Evolutionary conservation across 2,888 invertebrate genomes (phyloP), one percentile per base, ranked within the genome.

Genomic region (Eristalis tenax): DNA sequence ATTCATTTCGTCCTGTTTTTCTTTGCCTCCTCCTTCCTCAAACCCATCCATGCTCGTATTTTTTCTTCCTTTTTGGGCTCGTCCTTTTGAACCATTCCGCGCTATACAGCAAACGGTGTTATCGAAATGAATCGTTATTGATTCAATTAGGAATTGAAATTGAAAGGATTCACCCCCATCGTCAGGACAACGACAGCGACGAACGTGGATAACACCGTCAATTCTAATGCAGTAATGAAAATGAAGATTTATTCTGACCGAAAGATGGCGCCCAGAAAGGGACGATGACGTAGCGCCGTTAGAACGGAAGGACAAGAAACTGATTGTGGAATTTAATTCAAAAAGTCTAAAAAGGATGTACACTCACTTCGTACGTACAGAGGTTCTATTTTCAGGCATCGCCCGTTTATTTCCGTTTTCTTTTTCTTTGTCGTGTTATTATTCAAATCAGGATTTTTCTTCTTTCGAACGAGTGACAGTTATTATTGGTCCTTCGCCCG

Each of bases 61-160:
- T 18, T 66, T 68, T 5, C 13, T 26, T 50, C 43, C 38, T 18
- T 43, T 43, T n/a, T 18, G 50, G 50, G 18, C n/a, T 5, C 50
- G 50, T 50, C 50, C 50, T 50, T 50, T 50, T 50, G 50, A 50
- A 50, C 50, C 18, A 18, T 18, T 18, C 50, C 50, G 50, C 50
- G n/a, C 26, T 56, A 43, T 50, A n/a, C 66, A 61, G 38, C 69
- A 77, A 61, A 73, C 73, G 63, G 50, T 50, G 82, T 86, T 78
- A 82, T 86, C 82, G 78, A 83, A 87, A 87, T 83, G 83, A 87
- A 83, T 83, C 83, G 83, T 87, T 83, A 83, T 83, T 76, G 87
- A 87, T 83, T 87, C 79, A 87, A 87, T 87, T 83, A 71, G 71
- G 68, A 79, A 87, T 83, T 65, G 76, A 76, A 82, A 83, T 87